phyloP scores from a whole-genome alignment of 2,113 vertebrate species.

The Toxotes chatareus region DNA sequence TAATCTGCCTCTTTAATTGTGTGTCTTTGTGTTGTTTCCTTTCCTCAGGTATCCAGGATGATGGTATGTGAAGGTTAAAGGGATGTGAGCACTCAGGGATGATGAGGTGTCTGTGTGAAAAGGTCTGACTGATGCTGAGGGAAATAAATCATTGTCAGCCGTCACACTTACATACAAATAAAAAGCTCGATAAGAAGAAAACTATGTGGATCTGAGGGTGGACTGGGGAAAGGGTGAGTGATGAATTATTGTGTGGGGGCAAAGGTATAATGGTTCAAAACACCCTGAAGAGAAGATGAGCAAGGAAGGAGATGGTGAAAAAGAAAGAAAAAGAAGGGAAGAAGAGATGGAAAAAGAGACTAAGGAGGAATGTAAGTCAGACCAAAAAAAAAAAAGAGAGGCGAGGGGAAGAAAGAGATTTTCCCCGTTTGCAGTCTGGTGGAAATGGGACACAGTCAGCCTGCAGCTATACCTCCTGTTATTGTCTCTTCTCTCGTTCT shows the following conservation, averaged over 20 bases:
- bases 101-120: slow-evolving; percentile 25
- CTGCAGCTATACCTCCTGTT: slow-evolving; percentile 43
- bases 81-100: not conserved
- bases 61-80: not conserved
- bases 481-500: not conserved
- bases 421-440: slow-evolving; percentile 47
- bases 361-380: slow-evolving; percentile 3
- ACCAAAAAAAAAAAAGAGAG: not conserved
- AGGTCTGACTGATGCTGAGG: not conserved
- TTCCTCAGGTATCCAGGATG: not conserved
- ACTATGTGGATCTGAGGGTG: not conserved
- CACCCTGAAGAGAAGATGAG: not conserved
- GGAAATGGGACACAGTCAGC: slow-evolving; percentile 42
- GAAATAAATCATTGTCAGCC: not conserved
- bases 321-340: not conserved
- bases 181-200: not conserved
- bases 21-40: not conserved
- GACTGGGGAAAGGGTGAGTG: not conserved
- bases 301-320: not conserved
- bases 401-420: slow-evolving; percentile 24
- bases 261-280: not conserved
- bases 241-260: not conserved
- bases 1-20: not conserved
- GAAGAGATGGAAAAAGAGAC: no score
- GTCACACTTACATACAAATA: not conserved